Conservation (phyloP, 1,140 invertebrate genomes). For the Leptinotarsa undecemlineata region DNA sequence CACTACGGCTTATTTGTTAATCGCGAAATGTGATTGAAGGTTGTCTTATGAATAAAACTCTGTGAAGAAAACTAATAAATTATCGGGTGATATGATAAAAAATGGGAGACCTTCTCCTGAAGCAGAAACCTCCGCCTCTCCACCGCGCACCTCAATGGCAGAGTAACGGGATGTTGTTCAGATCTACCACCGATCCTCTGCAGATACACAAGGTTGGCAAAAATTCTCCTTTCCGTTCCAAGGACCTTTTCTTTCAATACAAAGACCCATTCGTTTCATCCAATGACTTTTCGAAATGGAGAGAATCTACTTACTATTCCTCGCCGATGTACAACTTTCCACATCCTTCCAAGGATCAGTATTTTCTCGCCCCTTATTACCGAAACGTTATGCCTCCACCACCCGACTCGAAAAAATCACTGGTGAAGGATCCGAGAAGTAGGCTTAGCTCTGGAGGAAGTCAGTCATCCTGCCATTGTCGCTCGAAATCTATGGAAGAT, state of each 20-base stretch:
- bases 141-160: slow-evolving; percentile 51
- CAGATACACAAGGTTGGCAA: background rate
- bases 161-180: slow-evolving; percentile 56
- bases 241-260: slow-evolving; percentile 23
- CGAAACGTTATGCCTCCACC: slow-evolving; percentile 66
- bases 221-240: slow-evolving; percentile 63
- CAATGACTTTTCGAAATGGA: slow-evolving; percentile 57
- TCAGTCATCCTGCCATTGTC: slow-evolving; percentile 61
- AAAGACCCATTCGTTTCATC: slow-evolving; percentile 59
- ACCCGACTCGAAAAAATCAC: slow-evolving; percentile 47
- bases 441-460: slow-evolving; percentile 41
- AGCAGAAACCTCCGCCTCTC: slow-evolving; percentile 47
- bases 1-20: too few relatives aligned
- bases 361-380: slow-evolving; percentile 70
- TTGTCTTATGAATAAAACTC: too few relatives aligned
- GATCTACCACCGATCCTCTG: slow-evolving; percentile 59
- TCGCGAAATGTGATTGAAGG: too few relatives aligned
- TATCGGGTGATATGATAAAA: slow-evolving; percentile 17
- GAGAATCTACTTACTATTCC: slow-evolving; percentile 54
- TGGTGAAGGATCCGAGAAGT: slow-evolving; percentile 56
- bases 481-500: slow-evolving; percentile 70
- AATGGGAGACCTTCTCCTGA: slow-evolving; percentile 51
- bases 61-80: too few relatives aligned
- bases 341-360: slow-evolving; percentile 60
- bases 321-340: slow-evolving; percentile 61